These are phyloP conservation scores for Okapia johnstoni DNA, from an alignment of 2,113 vertebrate species.

Conservation along the genomic window DNA sequence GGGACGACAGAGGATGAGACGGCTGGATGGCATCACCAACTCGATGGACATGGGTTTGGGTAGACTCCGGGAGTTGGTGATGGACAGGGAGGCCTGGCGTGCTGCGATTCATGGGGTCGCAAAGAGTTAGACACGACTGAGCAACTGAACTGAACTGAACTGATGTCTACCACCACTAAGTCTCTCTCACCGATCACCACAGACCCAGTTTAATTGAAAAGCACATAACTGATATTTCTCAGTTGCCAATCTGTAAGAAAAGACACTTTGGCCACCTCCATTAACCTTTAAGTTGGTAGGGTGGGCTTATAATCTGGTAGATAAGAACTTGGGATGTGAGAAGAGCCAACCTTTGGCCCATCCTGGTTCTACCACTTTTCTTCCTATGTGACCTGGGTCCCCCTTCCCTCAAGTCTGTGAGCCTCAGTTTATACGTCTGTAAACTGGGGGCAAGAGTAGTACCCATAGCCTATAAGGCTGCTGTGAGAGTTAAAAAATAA, in stretches of 20 bases:
- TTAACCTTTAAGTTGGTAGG: not conserved
- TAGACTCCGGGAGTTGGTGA: not conserved
- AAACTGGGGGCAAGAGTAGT: not conserved
- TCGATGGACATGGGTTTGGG: not conserved
- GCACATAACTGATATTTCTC: not conserved
- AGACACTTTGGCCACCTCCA: not conserved
- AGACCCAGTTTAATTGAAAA: not conserved
- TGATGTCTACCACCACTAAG: not conserved
- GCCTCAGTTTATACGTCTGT: not conserved
- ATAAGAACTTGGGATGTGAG: not conserved
- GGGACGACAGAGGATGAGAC: not conserved
- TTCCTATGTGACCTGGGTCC: not conserved
- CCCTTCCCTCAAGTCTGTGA: not conserved
- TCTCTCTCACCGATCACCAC: not conserved
- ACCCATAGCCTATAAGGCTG: not conserved
- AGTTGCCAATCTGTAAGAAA: not conserved
- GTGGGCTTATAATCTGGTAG: not conserved
- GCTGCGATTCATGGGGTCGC: not conserved
- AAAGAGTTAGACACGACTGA: not conserved
- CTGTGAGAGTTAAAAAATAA: not conserved
- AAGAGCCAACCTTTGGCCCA: not conserved
- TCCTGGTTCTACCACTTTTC: not conserved
- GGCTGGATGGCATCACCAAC: not conserved
- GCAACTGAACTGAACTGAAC: accelerated
- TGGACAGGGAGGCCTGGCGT: not conserved